Evolutionary conservation across 2,113 vertebrate genomes (phyloP), one percentile per base, ranked within the genome.

Genomic region (Mormoops blainvillei): DNA sequence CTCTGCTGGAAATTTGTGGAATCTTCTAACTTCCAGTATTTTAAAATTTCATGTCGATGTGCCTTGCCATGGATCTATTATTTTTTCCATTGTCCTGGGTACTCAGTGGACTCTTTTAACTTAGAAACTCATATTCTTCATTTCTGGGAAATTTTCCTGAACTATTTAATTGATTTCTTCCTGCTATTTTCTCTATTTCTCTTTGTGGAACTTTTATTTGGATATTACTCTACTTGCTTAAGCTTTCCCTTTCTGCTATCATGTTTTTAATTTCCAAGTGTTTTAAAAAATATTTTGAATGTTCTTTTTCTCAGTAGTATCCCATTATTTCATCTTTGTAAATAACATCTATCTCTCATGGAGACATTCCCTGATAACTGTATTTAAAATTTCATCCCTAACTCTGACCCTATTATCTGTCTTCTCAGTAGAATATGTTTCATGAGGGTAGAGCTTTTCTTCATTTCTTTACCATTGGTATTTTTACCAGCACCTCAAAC

Each of bases 181-280:
- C 7, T 90, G 22, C 16, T 77, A 12, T 91, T 65, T 92, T 73
- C n/a, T 94, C 33, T 67, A 7, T 78, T 68, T 93, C 56, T 87
- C 58, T 91, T 82, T 87, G 70, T 92, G 86, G 94, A 94, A 91
- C 48, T 83, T 83, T 91, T 94, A 73, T 73, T 80, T 90, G 63
- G 43, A 31, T 68, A 52, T 82, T 83, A 41, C 31, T 2, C 19
- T 70, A 56, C 36, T 81, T 91, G 76, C 41, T 83, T 95, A 92
- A 67, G 61, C 61, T 73, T 96, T 94, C 33, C 65, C 22, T 92
- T 96, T 92, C 38, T 94, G 43, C 73, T 95, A 33, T 87, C 20
- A 58, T 70, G 76, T 80, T 74, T 96, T 96, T 76, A 92, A 95
- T 97, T 92, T 94, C 43, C 20, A 52, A 87, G n/a, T 86, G 19